These are phyloP conservation scores for Holacanthella duospinosa DNA, from an alignment of 2,888 invertebrate genomes.

Conservation along the genomic window DNA sequence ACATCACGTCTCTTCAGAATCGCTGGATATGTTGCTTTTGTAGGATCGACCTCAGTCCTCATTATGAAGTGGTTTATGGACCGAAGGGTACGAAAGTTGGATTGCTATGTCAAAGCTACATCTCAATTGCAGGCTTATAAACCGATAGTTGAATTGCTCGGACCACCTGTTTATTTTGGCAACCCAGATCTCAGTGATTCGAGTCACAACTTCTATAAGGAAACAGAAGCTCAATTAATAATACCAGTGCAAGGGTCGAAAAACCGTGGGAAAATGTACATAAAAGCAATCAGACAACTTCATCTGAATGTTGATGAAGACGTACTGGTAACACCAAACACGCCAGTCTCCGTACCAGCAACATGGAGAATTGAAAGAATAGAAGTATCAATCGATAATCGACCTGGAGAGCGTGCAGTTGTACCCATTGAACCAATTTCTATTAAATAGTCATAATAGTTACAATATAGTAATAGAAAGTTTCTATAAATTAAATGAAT, in stretches of 20 bases:
- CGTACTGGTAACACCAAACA: no score
- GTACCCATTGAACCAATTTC: no score
- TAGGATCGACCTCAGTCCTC: neutral
- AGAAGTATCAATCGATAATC: slow-evolving; percentile 16
- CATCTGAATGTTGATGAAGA: slow-evolving; percentile 10
- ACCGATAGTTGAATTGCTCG: slow-evolving; percentile 46
- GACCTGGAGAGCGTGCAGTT: slow-evolving; percentile 14
- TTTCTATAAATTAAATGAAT: no score
- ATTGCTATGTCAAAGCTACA: slow-evolving; percentile 10
- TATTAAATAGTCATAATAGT: no score
- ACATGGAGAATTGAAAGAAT: slow-evolving; percentile 18
- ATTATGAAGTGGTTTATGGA: slow-evolving; percentile 7
- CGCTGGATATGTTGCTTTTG: neutral
- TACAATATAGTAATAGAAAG: no score
- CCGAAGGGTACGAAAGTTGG: slow-evolving; percentile 6
- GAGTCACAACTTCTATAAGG: slow-evolving; percentile 46
- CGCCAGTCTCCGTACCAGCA: neutral
- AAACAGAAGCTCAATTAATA: slow-evolving; percentile 50
- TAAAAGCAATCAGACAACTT: slow-evolving; percentile 50
- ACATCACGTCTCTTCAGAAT: slow-evolving; percentile 3
- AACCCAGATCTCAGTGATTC: slow-evolving; percentile 49
- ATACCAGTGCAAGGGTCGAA: slow-evolving; percentile 58
- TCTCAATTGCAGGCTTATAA: slow-evolving; percentile 10
- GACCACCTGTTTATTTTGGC: slow-evolving; percentile 60
- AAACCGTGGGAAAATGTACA: slow-evolving; percentile 52